Evolutionary conservation across 64 coral and sea anemone genomes (phyloP).

Genomic region (Dendronephthya gigantea): DNA sequence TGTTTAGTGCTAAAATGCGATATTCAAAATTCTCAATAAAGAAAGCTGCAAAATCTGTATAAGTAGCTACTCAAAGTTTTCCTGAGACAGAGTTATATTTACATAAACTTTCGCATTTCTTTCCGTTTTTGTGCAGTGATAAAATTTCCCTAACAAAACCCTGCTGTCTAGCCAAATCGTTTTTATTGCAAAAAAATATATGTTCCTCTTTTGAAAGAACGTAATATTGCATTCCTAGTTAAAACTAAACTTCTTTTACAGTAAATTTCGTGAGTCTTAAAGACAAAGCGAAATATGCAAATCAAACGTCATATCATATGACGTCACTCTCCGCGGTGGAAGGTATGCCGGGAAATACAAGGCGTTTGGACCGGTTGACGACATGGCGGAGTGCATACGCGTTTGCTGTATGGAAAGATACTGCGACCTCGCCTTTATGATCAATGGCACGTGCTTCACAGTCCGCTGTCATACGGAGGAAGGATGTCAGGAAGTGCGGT

Average conservation of each 20-base stretch:
- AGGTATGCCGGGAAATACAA: slow-evolving; percentile 79
- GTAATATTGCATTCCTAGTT: not conserved
- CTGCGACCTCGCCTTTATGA: slow-evolving; percentile 87
- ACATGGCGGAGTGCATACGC: slow-evolving; percentile 93
- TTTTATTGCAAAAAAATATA: not conserved
- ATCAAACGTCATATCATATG: slow-evolving; percentile 54
- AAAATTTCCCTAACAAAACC: too few species aligned
- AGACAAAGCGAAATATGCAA: not conserved
- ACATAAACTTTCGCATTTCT: too few species aligned
- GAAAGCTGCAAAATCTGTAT: too few species aligned
- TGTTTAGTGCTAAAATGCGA: too few species aligned
- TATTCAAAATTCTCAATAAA: too few species aligned
- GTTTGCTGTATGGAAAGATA: slow-evolving; percentile 64
- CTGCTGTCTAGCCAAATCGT: too few species aligned
- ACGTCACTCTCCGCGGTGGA: slow-evolving; percentile 86
- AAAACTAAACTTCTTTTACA: not conserved
- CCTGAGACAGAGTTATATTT: too few species aligned
- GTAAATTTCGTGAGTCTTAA: not conserved
- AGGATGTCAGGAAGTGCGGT: slow-evolving; percentile 39
- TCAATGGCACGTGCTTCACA: slow-evolving; percentile 67
- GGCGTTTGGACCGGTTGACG: slow-evolving; percentile 69
- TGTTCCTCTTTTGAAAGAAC: not conserved
- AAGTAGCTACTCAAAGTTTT: too few species aligned
- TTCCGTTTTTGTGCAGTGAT: too few species aligned
- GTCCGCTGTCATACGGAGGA: slow-evolving; percentile 83